These are phyloP conservation scores for Paramisgurnus dabryanus DNA, from an alignment of 2,113 vertebrate species.

Conservation along the genomic window DNA sequence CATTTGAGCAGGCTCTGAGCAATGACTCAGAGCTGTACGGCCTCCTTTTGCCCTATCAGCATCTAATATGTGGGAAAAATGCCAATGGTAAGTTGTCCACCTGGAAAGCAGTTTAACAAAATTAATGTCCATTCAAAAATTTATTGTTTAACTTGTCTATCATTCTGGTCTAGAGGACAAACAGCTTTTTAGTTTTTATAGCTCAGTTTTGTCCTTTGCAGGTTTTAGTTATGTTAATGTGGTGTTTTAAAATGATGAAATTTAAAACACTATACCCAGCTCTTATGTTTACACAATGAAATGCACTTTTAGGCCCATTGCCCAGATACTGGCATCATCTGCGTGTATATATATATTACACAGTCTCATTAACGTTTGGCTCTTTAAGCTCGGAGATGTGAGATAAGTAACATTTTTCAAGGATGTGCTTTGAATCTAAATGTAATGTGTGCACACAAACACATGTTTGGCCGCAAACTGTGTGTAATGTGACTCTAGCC, in stretches of 20 bases:
- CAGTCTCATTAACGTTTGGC: conserved; percentile 20
- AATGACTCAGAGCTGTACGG: conserved; percentile 92
- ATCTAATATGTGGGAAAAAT: conserved; percentile 93
- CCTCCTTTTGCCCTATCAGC: conserved; percentile 85
- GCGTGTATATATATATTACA: conserved; percentile 25
- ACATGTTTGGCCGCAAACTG: neutral
- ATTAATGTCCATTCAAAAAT: neutral
- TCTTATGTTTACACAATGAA: conserved; percentile 45
- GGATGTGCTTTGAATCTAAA: conserved; percentile 14
- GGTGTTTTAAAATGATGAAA: conserved; percentile 6
- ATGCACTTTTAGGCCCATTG: conserved; percentile 43
- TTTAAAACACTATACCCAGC: conserved; percentile 17
- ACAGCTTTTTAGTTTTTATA: too few species aligned
- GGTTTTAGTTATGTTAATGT: neutral
- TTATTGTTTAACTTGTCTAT: neutral
- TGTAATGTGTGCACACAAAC: neutral
- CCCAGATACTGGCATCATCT: conserved; percentile 53
- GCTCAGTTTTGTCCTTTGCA: neutral
- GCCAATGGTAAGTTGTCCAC: conserved; percentile 84
- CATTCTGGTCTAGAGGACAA: neutral
- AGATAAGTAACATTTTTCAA: conserved; percentile 13
- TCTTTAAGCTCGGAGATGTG: conserved; percentile 3
- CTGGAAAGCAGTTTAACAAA: conserved; percentile 6
- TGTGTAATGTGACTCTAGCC: conserved; percentile 4
- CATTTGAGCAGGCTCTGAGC: conserved; percentile 89